These are phyloP conservation scores for Dreissena rostriformis DNA, from an alignment of 1,140 invertebrate genomes.

Conservation along the genomic window DNA sequence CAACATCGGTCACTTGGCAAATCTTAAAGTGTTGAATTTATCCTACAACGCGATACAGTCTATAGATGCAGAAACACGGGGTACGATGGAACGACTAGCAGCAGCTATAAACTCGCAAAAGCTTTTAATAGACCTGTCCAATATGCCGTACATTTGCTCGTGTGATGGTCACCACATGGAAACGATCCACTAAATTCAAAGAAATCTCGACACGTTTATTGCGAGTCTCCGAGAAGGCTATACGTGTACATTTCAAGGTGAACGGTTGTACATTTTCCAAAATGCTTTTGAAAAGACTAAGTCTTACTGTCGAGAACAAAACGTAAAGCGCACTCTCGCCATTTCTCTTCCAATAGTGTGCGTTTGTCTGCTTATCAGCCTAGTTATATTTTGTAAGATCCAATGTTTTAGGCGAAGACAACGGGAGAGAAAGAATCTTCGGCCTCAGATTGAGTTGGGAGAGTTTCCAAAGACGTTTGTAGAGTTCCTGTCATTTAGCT, in stretches of 20 bases:
- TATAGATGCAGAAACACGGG: not conserved
- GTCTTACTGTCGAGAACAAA: not conserved
- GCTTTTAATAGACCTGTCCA: too few species aligned
- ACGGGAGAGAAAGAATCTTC: not conserved
- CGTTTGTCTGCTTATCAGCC: not conserved
- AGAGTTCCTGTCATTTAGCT: constrained; percentile 18
- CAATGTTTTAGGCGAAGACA: not conserved
- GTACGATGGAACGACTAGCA: not conserved
- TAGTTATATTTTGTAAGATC: not conserved
- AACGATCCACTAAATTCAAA: too few species aligned
- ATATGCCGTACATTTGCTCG: too few species aligned
- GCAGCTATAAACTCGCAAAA: too few species aligned
- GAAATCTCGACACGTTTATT: too few species aligned
- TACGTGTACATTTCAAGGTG: too few species aligned
- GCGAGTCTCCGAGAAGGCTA: too few species aligned
- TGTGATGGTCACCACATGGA: not conserved
- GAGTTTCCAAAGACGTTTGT: not conserved
- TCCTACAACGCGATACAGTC: not conserved
- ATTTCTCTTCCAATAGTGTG: not conserved
- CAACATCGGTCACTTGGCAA: not conserved
- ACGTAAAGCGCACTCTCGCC: not conserved
- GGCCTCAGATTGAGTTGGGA: not conserved
- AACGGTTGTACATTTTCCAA: too few species aligned
- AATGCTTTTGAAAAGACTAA: not conserved
- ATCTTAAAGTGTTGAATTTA: constrained; percentile 1